Evolutionary conservation across 1,140 invertebrate species (phyloP).

Genomic region (Brachionus paranguensis): DNA sequence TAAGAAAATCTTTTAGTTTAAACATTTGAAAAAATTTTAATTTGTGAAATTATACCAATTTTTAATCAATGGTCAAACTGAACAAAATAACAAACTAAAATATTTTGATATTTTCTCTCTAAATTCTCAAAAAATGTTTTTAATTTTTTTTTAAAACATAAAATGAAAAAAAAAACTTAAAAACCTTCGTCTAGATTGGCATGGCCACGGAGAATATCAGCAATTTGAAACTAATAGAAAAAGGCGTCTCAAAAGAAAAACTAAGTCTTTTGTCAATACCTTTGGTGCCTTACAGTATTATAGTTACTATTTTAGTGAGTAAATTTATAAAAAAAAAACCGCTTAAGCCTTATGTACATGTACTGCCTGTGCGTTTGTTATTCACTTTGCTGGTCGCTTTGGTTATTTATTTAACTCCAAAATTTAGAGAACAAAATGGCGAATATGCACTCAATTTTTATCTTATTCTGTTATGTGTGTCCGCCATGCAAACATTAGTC

Average conservation of each 20-base stretch:
- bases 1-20: too few relatives aligned
- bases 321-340: slow-evolving; percentile 83
- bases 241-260: slow-evolving; percentile 87
- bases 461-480: not conserved
- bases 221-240: slow-evolving; percentile 76
- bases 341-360: slow-evolving; percentile 78
- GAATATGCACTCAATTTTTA: not conserved
- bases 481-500: not conserved
- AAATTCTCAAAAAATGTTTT: not conserved
- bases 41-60: too few relatives aligned
- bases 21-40: too few relatives aligned
- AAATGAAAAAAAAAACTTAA: not conserved
- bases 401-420: not conserved
- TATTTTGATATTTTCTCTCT: not conserved
- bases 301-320: slow-evolving; percentile 78
- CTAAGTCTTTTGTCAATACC: slow-evolving; percentile 79
- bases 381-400: slow-evolving; percentile 69
- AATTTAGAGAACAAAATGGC: not conserved
- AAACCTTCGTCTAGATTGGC: slow-evolving; percentile 65
- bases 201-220: slow-evolving; percentile 94
- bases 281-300: slow-evolving; percentile 84
- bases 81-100: too few relatives aligned
- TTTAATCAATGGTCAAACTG: too few relatives aligned
- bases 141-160: not conserved
- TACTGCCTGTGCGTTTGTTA: slow-evolving; percentile 68